phyloP scores from a whole-genome alignment of 1,140 invertebrate species.

The Bombus polaris region DNA sequence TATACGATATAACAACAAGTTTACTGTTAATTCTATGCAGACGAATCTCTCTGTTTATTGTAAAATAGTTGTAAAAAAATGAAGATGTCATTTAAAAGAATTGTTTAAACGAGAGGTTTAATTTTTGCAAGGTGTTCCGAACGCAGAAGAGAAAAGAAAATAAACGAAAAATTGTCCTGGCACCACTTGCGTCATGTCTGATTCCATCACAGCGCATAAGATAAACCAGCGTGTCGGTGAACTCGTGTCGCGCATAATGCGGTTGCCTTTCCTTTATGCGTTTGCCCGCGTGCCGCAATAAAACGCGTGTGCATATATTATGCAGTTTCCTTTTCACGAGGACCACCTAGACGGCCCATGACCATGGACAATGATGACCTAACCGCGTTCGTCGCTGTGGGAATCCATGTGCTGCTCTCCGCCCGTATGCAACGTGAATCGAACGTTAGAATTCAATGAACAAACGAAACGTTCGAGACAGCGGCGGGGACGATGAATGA shows the following conservation, averaged over 20 bases:
- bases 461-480: constrained; percentile 10
- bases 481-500: neutral
- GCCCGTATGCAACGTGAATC: neutral
- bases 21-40: neutral
- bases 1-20: neutral
- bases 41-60: neutral
- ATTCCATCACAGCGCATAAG: constrained; percentile 24
- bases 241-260: constrained; percentile 51
- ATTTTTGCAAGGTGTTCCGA: neutral
- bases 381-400: constrained; percentile 51
- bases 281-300: constrained; percentile 58
- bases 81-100: too few relatives aligned
- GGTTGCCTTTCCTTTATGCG: constrained; percentile 25
- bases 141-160: neutral
- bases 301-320: constrained; percentile 64
- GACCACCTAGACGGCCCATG: constrained; percentile 61
- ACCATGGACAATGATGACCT: constrained; percentile 53
- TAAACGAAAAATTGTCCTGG: neutral
- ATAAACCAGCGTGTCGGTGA: constrained; percentile 56
- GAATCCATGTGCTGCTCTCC: constrained; percentile 30
- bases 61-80: neutral
- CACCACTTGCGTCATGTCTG: constrained; percentile 12
- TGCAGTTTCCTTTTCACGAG: constrained; percentile 69
- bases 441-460: constrained; percentile 11
- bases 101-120: neutral